These are phyloP conservation scores for Alouatta palliata DNA, from an alignment of 2,113 vertebrate species.

Conservation along the genomic window DNA sequence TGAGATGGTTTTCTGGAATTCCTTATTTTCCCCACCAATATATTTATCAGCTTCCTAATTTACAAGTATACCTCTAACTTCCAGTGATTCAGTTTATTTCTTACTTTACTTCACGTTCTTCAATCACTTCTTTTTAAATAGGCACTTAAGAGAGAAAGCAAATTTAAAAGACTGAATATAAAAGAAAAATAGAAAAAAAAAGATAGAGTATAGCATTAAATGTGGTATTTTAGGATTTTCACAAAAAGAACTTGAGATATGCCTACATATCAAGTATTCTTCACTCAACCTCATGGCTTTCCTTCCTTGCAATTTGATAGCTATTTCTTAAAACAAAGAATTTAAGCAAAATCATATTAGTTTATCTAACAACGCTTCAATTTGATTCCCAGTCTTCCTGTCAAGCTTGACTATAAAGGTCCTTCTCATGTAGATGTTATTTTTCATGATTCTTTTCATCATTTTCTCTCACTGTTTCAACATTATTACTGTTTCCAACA, in stretches of 20 bases:
- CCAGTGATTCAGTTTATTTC: neutral
- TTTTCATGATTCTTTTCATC: conserved; percentile 50
- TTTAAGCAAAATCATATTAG: conserved; percentile 44
- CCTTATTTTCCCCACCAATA: neutral
- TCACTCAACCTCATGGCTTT: conserved; percentile 33
- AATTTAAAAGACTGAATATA: neutral
- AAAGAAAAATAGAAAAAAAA: neutral
- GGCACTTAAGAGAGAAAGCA: neutral
- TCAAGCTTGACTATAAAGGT: conserved; percentile 40
- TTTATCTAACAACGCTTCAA: conserved; percentile 70
- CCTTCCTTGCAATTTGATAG: neutral
- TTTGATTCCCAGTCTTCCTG: conserved; percentile 60
- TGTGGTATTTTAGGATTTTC: conserved; percentile 34
- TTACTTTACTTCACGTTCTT: neutral
- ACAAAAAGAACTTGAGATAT: conserved; percentile 52
- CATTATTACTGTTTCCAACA: conserved; percentile 62
- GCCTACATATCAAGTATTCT: neutral
- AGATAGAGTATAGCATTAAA: neutral
- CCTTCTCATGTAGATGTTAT: neutral
- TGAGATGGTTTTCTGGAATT: neutral
- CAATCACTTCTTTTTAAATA: neutral
- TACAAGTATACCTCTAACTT: neutral
- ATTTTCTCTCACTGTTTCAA: conserved; percentile 37
- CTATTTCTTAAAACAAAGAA: conserved; percentile 52
- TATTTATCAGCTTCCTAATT: neutral